Conservation (phyloP, 2,797 vertebrate species). For the Selene dorsalis region DNA sequence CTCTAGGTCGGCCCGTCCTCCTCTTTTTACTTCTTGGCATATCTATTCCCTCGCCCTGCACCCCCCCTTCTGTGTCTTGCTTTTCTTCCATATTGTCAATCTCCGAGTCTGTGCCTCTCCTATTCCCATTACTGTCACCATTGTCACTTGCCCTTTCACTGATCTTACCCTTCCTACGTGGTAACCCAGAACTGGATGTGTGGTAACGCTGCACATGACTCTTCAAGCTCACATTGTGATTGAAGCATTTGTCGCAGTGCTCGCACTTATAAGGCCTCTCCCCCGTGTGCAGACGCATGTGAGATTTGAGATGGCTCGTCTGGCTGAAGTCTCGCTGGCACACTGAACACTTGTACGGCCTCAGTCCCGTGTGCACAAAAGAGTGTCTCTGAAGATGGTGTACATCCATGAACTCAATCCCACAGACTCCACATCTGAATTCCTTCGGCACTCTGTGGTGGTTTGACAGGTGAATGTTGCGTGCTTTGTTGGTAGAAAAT, state of each 20-base stretch:
- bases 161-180: background rate
- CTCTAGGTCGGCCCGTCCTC: constrained; percentile 43
- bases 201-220: constrained; percentile 69
- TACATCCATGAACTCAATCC: constrained; percentile 33
- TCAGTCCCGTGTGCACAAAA: constrained; percentile 65
- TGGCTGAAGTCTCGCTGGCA: constrained; percentile 73
- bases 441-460: constrained; percentile 53
- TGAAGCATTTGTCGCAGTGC: constrained; percentile 70
- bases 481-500: constrained; percentile 43
- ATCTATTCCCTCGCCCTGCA: background rate
- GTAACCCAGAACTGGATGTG: background rate
- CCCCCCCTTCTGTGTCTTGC: constrained; percentile 8
- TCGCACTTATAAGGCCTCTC: constrained; percentile 73
- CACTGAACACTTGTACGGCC: constrained; percentile 62
- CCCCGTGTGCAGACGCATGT: constrained; percentile 77
- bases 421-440: constrained; percentile 63
- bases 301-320: constrained; percentile 69
- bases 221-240: constrained; percentile 77
- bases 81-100: constrained; percentile 4
- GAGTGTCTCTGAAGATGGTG: constrained; percentile 59
- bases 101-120: constrained; percentile 9
- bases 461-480: constrained; percentile 49
- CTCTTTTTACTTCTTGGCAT: constrained; percentile 12
- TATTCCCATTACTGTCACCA: background rate
- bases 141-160: background rate